These are phyloP conservation scores for Telenomus remus DNA, from an alignment of 1,140 invertebrate genomes.

Conservation along the genomic window DNA sequence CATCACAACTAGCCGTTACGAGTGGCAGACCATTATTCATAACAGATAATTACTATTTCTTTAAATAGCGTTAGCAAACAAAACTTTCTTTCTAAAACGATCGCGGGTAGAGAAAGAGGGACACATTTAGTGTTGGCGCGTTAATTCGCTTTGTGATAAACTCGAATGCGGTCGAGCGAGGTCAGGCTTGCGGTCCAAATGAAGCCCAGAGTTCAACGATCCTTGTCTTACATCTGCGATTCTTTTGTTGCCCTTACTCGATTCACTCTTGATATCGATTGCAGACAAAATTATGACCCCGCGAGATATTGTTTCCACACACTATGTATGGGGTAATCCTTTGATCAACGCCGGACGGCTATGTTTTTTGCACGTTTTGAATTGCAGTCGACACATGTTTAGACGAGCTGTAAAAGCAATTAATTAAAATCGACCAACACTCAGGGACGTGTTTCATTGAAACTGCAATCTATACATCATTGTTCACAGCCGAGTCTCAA, in stretches of 20 bases:
- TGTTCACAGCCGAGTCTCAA: slow-evolving; percentile 20
- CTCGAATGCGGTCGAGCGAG: slow-evolving; percentile 36
- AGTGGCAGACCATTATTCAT: no score
- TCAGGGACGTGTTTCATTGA: slow-evolving; percentile 25
- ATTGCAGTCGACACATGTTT: slow-evolving; percentile 27
- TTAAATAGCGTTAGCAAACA: neutral
- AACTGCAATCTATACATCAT: slow-evolving; percentile 37
- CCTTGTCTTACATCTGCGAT: slow-evolving; percentile 51
- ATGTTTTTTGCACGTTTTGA: slow-evolving; percentile 32
- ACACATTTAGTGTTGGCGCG: slow-evolving; percentile 29
- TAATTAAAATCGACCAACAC: slow-evolving; percentile 17
- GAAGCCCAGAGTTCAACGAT: slow-evolving; percentile 52
- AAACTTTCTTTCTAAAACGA: slow-evolving; percentile 18
- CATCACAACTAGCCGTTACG: no score
- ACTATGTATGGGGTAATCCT: slow-evolving; percentile 34
- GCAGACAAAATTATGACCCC: slow-evolving; percentile 52
- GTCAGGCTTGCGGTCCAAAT: slow-evolving; percentile 44
- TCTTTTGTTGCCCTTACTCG: slow-evolving; percentile 9
- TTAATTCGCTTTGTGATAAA: slow-evolving; percentile 43
- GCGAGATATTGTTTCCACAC: slow-evolving; percentile 49
- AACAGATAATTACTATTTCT: no score
- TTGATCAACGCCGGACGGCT: slow-evolving; percentile 35
- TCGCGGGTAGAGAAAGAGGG: slow-evolving; percentile 5
- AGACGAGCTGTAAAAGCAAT: slow-evolving; percentile 8
- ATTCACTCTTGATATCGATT: slow-evolving; percentile 56